Conservation (phyloP, 2,113 vertebrate genomes). For the Caranx ignobilis region DNA sequence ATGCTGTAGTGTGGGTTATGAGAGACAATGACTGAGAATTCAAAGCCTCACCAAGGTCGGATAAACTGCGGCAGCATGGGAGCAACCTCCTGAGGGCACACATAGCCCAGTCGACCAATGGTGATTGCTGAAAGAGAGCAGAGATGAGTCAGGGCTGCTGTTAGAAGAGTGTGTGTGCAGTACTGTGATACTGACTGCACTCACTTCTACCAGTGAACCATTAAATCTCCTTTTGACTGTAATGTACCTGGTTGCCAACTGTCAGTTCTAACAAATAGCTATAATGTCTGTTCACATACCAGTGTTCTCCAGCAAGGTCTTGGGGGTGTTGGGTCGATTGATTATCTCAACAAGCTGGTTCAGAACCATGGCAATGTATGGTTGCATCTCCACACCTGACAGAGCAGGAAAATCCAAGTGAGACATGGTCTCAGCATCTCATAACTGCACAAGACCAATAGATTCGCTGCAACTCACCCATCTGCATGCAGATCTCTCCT, state of each 20-base stretch:
- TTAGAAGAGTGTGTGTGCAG: neutral
- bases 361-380: constrained; percentile 93
- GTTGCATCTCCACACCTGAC: constrained; percentile 95
- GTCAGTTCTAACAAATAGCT: neutral
- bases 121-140: constrained; percentile 88
- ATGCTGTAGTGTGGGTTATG: neutral
- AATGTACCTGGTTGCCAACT: neutral
- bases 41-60: constrained; percentile 89
- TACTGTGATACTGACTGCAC: neutral
- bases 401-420: constrained; percentile 1
- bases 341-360: constrained; percentile 96
- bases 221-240: neutral
- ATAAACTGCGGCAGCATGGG: constrained; percentile 96
- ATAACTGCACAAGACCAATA: neutral
- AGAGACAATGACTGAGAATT: neutral
- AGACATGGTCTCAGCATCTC: neutral
- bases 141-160: constrained; percentile 6
- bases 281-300: constrained; percentile 74
- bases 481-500: constrained; percentile 98
- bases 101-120: constrained; percentile 93
- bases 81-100: constrained; percentile 96
- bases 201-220: neutral
- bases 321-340: constrained; percentile 95
- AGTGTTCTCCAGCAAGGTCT: constrained; percentile 95
- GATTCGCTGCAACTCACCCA: constrained; percentile 86